Percentiles rank a stretch among this genome's conserved stretches.
Evolutionary conservation across 2,888 invertebrate genomes (phyloP).

Genomic region (Ornithoptera priamus): DNA sequence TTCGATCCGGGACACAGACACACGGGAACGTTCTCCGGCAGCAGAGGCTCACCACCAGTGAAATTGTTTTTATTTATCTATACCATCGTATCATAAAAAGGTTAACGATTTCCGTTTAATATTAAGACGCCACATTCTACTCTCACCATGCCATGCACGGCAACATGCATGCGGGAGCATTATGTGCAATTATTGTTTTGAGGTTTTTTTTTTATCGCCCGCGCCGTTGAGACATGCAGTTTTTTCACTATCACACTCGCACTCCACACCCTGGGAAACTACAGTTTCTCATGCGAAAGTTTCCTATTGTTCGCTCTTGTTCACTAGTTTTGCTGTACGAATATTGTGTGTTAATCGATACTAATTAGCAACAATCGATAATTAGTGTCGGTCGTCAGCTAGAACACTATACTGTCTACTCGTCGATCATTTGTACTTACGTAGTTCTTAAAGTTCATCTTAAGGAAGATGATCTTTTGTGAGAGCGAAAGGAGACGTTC

Average conservation of each 20-base stretch:
- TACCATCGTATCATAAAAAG: no score
- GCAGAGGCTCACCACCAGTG: no score
- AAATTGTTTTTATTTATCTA: no score
- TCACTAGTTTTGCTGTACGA: slow-evolving; percentile 37
- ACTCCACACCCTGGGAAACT: slow-evolving; percentile 68
- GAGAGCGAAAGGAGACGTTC: no score
- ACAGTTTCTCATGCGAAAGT: slow-evolving; percentile 74
- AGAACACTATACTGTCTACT: no score
- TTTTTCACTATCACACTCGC: slow-evolving; percentile 58
- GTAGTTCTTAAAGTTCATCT: no score
- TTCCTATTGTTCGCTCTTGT: slow-evolving; percentile 38
- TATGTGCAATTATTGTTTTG: slow-evolving; percentile 65
- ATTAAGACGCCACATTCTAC: neutral
- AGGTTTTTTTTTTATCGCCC: slow-evolving; percentile 57
- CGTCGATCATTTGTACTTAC: no score
- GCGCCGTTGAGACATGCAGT: slow-evolving; percentile 52
- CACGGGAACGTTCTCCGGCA: no score
- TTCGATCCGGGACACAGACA: no score
- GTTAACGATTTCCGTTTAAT: no score
- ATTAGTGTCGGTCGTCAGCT: no score
- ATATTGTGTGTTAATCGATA: slow-evolving; percentile 31
- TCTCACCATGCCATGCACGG: neutral
- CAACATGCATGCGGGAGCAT: slow-evolving; percentile 59
- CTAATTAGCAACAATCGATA: slow-evolving; percentile 8
- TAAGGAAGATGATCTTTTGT: no score